Evolutionary conservation across 2,888 invertebrate genomes (phyloP).

Genomic region (Campoplex nolae): DNA sequence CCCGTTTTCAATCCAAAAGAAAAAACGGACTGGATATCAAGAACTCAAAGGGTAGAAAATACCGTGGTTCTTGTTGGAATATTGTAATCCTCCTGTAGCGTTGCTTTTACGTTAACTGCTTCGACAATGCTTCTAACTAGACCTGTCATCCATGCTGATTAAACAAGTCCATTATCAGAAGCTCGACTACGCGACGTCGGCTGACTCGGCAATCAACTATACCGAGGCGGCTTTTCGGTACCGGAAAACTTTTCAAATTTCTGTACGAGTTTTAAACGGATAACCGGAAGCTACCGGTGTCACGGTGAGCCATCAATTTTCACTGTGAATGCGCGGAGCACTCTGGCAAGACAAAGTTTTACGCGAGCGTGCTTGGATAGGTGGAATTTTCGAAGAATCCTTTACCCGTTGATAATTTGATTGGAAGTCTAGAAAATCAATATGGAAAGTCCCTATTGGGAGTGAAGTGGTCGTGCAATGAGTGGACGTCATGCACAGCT

Average conservation of each 20-base stretch:
- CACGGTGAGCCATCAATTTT: not conserved
- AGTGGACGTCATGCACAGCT: slow-evolving; percentile 13
- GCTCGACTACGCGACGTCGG: not conserved
- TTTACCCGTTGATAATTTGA: slow-evolving; percentile 4
- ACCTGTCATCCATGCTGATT: not conserved
- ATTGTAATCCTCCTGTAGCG: not conserved
- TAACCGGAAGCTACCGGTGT: not conserved
- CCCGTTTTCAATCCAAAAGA: slow-evolving; percentile 25
- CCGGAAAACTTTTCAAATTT: not conserved
- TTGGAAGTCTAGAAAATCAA: slow-evolving; percentile 16
- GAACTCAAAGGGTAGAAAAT: not conserved
- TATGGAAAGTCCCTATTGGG: slow-evolving; percentile 18
- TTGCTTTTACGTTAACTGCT: not conserved
- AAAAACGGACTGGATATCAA: slow-evolving; percentile 11
- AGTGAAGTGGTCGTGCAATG: not conserved
- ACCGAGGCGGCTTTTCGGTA: not conserved
- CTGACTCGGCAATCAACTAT: not conserved
- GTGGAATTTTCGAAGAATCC: slow-evolving; percentile 1
- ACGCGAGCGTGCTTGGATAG: not conserved
- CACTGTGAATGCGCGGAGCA: not conserved
- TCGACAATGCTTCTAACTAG: not conserved
- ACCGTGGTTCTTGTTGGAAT: not conserved
- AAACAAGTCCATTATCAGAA: not conserved
- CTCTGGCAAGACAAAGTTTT: not conserved
- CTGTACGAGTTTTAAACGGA: not conserved